These are phyloP conservation scores for Stenoptilia bipunctidactyla DNA, from an alignment of 2,888 invertebrate species.

Conservation along the genomic window DNA sequence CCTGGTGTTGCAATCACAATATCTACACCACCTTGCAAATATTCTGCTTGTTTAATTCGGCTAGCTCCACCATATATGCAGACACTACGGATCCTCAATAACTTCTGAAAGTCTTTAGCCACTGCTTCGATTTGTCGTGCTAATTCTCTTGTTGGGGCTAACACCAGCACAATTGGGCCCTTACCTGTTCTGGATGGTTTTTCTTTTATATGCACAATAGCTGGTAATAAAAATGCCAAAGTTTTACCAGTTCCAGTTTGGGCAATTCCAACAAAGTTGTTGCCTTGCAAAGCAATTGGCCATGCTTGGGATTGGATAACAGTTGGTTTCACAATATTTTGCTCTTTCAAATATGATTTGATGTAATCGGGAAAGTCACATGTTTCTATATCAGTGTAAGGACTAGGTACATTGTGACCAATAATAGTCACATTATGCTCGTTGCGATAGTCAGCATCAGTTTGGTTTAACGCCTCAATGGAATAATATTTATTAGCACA, in stretches of 20 bases:
- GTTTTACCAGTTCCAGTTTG: slow-evolving; percentile 87
- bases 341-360: slow-evolving; percentile 71
- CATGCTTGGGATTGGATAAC: slow-evolving; percentile 88
- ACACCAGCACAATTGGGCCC: slow-evolving; percentile 84
- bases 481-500: slow-evolving; percentile 30
- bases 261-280: slow-evolving; percentile 88
- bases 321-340: slow-evolving; percentile 80
- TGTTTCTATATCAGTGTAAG: slow-evolving; percentile 81
- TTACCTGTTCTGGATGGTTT: slow-evolving; percentile 78
- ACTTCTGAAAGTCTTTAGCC: slow-evolving; percentile 79
- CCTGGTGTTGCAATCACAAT: slow-evolving; percentile 92
- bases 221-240: slow-evolving; percentile 82
- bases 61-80: slow-evolving; percentile 92
- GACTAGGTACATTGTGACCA: slow-evolving; percentile 79
- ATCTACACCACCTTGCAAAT: slow-evolving; percentile 80
- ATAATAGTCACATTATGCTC: slow-evolving; percentile 80
- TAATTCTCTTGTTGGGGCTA: slow-evolving; percentile 84
- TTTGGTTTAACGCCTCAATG: slow-evolving; percentile 29
- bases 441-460: slow-evolving; percentile 74
- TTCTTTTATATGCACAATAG: slow-evolving; percentile 86
- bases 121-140: slow-evolving; percentile 86
- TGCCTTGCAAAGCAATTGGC: slow-evolving; percentile 85
- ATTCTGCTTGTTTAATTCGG: slow-evolving; percentile 74
- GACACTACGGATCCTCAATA: slow-evolving; percentile 79
- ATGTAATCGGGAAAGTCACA: slow-evolving; percentile 81